Conservation (phyloP, 2,797 vertebrate species). For the Morelia viridis region DNA sequence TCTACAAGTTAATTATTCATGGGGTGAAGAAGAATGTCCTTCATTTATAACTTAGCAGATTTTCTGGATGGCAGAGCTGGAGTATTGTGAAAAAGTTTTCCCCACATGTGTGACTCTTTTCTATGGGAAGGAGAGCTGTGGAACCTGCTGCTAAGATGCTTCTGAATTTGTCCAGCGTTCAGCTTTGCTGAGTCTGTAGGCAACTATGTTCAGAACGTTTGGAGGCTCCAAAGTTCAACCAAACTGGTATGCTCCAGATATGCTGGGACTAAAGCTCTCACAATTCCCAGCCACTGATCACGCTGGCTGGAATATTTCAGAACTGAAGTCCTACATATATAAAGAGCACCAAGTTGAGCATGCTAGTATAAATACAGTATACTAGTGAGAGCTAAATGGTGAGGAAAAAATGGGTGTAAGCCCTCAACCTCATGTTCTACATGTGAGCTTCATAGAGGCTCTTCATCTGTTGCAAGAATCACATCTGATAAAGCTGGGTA, state of each 20-base stretch:
- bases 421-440: neutral
- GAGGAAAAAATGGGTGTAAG: neutral
- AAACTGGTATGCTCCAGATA: neutral
- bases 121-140: neutral
- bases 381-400: neutral
- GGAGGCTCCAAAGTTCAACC: neutral
- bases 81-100: neutral
- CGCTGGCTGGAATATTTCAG: neutral
- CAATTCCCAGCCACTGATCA: neutral
- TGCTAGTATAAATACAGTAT: neutral
- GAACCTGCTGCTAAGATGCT: neutral
- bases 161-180: neutral
- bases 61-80: neutral
- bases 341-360: neutral
- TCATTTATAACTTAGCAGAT: neutral
- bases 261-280: neutral
- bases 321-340: neutral
- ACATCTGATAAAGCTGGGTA: neutral
- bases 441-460: neutral
- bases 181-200: neutral
- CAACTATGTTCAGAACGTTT: neutral
- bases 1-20: neutral
- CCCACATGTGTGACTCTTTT: neutral
- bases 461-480: neutral
- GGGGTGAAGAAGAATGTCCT: neutral